phyloP scores from a whole-genome alignment of 2,888 invertebrate species.

The Coelinius sp. region DNA sequence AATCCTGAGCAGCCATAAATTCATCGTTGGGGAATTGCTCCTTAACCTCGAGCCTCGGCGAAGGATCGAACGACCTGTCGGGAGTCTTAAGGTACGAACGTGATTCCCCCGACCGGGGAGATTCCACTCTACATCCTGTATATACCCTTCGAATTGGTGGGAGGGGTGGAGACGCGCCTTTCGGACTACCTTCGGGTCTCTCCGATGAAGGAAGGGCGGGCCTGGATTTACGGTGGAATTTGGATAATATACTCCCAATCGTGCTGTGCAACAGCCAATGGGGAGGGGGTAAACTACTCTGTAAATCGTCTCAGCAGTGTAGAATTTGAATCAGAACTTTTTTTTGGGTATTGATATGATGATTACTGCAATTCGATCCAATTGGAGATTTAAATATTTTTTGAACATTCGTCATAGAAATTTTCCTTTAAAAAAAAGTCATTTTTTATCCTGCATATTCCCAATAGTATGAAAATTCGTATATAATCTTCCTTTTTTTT shows the following conservation, averaged over 20 bases:
- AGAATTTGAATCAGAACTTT: conserved; percentile 41
- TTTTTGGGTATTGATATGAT: neutral
- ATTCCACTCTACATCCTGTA: conserved; percentile 18
- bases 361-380: too few relatives aligned
- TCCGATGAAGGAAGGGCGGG: conserved; percentile 17
- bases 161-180: neutral
- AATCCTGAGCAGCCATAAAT: conserved; percentile 62
- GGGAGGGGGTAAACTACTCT: conserved; percentile 3
- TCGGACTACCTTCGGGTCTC: neutral
- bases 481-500: too few relatives aligned
- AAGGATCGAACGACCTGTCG: conserved; percentile 49
- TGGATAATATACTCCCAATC: conserved; percentile 46
- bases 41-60: conserved; percentile 56
- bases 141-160: conserved; percentile 15
- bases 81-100: conserved; percentile 52
- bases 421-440: too few relatives aligned
- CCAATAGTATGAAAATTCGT: too few relatives aligned
- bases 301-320: conserved; percentile 53
- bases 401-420: too few relatives aligned
- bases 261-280: conserved; percentile 39
- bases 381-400: too few relatives aligned
- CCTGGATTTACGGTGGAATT: conserved; percentile 47
- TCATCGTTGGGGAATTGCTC: conserved; percentile 62
- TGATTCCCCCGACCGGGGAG: conserved; percentile 40
- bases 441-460: too few relatives aligned